Base-by-base conservation (phyloP, 2,888 invertebrate species). In the Nomada lathburiana region DNA sequence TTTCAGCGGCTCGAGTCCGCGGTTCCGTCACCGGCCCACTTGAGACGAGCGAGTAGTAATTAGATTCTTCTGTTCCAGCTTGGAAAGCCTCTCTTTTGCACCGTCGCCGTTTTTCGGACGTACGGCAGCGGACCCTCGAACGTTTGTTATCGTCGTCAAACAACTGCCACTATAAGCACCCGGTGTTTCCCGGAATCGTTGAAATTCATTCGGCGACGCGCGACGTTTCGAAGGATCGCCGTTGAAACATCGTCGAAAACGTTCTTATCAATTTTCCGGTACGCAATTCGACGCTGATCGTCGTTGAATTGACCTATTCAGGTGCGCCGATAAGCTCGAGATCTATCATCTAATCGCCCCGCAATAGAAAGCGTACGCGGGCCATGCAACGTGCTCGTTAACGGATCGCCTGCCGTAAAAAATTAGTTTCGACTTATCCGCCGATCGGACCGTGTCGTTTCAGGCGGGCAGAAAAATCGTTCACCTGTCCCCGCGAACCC, bases 301-400 rank as follows among this genome's bases (percentile, higher is more conserved):
- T 36, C 36, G 36, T 36, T 7, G 62, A 73, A 81, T 63, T 80
- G 23, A 44, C 62, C 52, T 67, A 72, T 57, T 44, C 20, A 18
- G 53, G 18, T 50, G 55, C 59, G 7, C 36, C 20, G 81, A 81
- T 73, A 74, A 73, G 16, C 18, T 52, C 29, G 26, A 26, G 26
- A 50, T 42, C 16, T 20, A 62, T 76, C 76, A 82, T 82, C 82
- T 82, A 82, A 82, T 82, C 82, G 76, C 5, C 26, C 29, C 7
- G 2, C 26, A 20, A 47, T 11, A 52, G 60, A 74, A 64, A 69
- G 64, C 55, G 69, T 64, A 42, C 76, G 60, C 47, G 23, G 60
- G 47, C 26, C 83, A 82, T 81, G 84, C 80, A 72, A 88, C 76
- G 68, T n/a, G 68, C 73, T 77, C 82, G 85, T 88, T 86, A 88